These are phyloP conservation scores for Marmota monax DNA, from an alignment of 2,113 vertebrate species.

Conservation along the genomic window DNA sequence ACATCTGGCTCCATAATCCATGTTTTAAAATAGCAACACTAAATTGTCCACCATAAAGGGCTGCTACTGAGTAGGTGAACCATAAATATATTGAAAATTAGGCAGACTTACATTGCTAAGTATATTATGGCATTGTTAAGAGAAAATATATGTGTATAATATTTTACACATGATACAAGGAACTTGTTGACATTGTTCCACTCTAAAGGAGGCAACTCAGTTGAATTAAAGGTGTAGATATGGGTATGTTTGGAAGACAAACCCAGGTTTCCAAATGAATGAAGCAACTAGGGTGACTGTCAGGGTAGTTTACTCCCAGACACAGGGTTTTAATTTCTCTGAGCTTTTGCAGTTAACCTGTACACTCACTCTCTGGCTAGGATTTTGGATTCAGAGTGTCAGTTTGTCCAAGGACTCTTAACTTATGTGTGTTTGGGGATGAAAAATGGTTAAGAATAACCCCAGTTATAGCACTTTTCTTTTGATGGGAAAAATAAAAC, in stretches of 20 bases:
- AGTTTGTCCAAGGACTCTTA: background rate
- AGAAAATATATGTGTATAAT: no score
- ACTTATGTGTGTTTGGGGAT: background rate
- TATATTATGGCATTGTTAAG: background rate
- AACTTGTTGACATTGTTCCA: background rate
- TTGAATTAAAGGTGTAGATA: background rate
- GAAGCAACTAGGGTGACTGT: background rate
- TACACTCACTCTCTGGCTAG: background rate
- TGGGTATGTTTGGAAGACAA: background rate
- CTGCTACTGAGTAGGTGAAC: background rate
- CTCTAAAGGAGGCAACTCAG: background rate
- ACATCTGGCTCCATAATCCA: background rate
- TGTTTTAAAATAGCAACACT: background rate
- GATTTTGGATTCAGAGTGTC: background rate
- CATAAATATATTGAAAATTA: constrained; percentile 10
- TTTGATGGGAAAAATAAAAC: background rate
- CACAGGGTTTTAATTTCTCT: background rate
- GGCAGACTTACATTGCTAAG: background rate
- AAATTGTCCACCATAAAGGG: background rate
- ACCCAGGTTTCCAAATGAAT: background rate
- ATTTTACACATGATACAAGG: background rate
- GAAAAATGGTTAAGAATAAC: background rate
- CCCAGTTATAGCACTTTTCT: background rate
- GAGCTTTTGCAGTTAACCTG: background rate
- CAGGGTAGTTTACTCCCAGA: background rate